These are phyloP conservation scores for Zophobas morio DNA, from an alignment of 1,140 invertebrate species.

Conservation along the genomic window DNA sequence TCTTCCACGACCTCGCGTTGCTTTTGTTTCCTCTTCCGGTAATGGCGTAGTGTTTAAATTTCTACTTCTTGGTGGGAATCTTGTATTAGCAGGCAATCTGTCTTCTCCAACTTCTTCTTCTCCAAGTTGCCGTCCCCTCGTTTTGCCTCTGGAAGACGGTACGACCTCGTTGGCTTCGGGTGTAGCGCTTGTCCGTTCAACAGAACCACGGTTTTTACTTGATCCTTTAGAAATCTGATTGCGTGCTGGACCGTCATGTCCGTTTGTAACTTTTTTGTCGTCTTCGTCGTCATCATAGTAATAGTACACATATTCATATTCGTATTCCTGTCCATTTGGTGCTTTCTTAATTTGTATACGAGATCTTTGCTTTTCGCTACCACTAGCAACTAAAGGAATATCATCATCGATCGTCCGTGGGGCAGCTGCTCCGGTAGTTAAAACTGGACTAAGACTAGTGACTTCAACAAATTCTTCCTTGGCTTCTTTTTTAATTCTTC, in stretches of 20 bases:
- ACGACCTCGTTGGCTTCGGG: constrained; percentile 79
- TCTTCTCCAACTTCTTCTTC: constrained; percentile 74
- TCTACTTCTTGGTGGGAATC: constrained; percentile 79
- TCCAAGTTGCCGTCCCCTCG: constrained; percentile 73
- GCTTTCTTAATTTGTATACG: constrained; percentile 88
- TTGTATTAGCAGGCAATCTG: constrained; percentile 82
- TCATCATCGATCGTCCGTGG: constrained; percentile 58
- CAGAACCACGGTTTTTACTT: constrained; percentile 68
- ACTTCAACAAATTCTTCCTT: constrained; percentile 45
- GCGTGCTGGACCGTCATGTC: constrained; percentile 74
- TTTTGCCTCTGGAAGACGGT: constrained; percentile 71
- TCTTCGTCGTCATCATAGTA: constrained; percentile 86
- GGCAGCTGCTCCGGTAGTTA: constrained; percentile 61
- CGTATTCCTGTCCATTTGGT: constrained; percentile 91
- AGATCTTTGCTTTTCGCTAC: constrained; percentile 72
- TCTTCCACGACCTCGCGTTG: constrained; percentile 67
- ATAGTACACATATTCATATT: constrained; percentile 93
- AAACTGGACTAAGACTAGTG: constrained; percentile 59
- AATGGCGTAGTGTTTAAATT: constrained; percentile 70
- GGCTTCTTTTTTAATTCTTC: constrained; percentile 60
- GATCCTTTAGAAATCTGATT: constrained; percentile 71
- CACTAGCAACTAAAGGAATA: constrained; percentile 60
- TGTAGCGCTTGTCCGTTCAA: constrained; percentile 55
- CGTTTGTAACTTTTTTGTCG: constrained; percentile 67
- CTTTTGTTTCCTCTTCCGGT: constrained; percentile 65